phyloP scores from a whole-genome alignment of 2,888 invertebrate species.

The Chaetoderma sp. region DNA sequence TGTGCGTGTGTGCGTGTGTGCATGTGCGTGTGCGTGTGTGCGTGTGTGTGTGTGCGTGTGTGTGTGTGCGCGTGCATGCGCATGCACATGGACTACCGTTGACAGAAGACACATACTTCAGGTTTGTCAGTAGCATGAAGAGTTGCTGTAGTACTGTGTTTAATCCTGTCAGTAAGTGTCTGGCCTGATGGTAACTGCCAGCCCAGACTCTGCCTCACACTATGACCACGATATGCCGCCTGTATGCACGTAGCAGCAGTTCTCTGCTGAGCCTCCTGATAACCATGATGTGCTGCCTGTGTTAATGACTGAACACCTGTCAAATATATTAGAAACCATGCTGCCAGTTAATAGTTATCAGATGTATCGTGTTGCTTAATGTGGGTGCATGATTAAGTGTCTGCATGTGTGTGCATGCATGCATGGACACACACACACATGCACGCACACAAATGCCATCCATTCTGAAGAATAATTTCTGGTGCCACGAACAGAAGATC shows the following conservation, averaged over 20 bases:
- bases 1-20: no score
- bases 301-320: conserved; percentile 29
- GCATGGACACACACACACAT: no score
- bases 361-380: no score
- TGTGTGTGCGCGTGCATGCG: no score
- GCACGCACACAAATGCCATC: no score
- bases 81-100: no score
- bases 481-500: no score
- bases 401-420: no score
- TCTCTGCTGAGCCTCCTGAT: conserved; percentile 22
- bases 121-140: not conserved
- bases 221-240: conserved; percentile 52
- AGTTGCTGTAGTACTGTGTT: not conserved
- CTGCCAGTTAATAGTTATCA: conserved; percentile 5
- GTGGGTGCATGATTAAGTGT: no score
- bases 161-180: not conserved
- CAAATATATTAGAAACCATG: not conserved
- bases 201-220: conserved; percentile 44
- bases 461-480: no score
- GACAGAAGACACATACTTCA: not conserved
- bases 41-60: no score
- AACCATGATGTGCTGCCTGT: conserved; percentile 2
- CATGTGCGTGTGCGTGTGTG: no score
- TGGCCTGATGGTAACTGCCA: conserved; percentile 43
- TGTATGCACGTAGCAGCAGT: conserved; percentile 53